Conservation (phyloP, 2,888 invertebrate species). For the Tiliacea aurago region DNA sequence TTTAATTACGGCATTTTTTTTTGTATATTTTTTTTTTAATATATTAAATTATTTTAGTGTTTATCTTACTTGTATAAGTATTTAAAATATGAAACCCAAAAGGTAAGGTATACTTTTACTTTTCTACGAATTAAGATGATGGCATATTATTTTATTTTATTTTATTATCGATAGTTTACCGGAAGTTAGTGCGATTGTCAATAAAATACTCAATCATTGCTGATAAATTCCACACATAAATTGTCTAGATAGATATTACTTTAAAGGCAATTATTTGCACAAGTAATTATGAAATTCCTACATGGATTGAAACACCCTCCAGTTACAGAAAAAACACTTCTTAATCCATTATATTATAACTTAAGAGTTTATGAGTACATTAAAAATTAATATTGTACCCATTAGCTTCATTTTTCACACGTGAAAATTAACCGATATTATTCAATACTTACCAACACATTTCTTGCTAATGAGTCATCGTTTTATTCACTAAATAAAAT, state of each 20-base stretch:
- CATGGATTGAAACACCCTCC: constrained; percentile 13
- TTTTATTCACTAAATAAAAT: not conserved
- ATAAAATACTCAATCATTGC: not conserved
- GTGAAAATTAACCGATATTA: not conserved
- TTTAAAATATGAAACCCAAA: too few species aligned
- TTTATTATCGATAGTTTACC: not conserved
- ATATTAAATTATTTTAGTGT: too few species aligned
- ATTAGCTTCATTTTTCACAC: not conserved
- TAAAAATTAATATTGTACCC: not conserved
- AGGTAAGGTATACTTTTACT: too few species aligned
- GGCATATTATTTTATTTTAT: not conserved
- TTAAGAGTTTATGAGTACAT: not conserved
- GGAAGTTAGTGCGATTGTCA: not conserved
- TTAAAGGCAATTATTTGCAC: not conserved
- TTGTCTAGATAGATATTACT: not conserved
- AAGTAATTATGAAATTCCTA: constrained; percentile 32
- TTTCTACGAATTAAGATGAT: not conserved
- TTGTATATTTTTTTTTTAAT: too few species aligned
- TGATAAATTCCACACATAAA: not conserved
- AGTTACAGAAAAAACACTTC: not conserved
- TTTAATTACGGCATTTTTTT: too few species aligned
- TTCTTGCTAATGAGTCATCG: not conserved
- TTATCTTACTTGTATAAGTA: too few species aligned
- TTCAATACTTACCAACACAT: not conserved
- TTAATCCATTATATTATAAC: not conserved